These are phyloP conservation scores for Sericinus montela DNA, from an alignment of 2,888 invertebrate genomes.

Conservation along the genomic window DNA sequence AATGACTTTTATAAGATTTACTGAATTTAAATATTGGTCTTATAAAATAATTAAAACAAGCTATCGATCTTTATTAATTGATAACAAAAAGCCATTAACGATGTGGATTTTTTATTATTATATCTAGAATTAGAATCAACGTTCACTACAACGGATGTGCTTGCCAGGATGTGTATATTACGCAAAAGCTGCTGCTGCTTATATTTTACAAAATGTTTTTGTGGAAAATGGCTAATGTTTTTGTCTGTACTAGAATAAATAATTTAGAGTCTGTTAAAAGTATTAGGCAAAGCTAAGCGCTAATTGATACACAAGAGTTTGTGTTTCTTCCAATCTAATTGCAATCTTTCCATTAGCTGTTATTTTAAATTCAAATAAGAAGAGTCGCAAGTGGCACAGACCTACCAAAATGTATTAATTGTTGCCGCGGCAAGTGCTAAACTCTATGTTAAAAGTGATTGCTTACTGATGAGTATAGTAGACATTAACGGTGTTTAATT, in stretches of 20 bases:
- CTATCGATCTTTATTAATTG: conserved; percentile 6
- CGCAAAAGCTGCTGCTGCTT: conserved; percentile 6
- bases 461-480: conserved; percentile 27
- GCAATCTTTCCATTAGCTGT: too few relatives aligned
- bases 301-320: too few relatives aligned
- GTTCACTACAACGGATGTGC: conserved; percentile 16
- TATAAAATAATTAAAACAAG: not conserved
- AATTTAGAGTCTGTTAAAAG: too few relatives aligned
- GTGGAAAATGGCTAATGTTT: too few relatives aligned
- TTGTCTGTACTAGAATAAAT: too few relatives aligned
- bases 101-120: conserved; percentile 9
- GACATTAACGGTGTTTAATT: conserved; percentile 35
- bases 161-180: conserved; percentile 11
- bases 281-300: too few relatives aligned
- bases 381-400: conserved; percentile 11
- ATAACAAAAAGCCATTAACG: conserved; percentile 11
- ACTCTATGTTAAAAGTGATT: conserved; percentile 36
- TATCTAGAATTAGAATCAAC: conserved; percentile 3
- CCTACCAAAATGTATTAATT: conserved; percentile 52
- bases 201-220: conserved; percentile 2
- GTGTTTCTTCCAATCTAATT: too few relatives aligned
- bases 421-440: conserved; percentile 59
- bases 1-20: too few relatives aligned
- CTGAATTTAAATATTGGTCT: too few relatives aligned
- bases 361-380: too few relatives aligned